Base-by-base conservation (phyloP, 2,888 invertebrate species). In the Pristionchus arcanus region DNA sequence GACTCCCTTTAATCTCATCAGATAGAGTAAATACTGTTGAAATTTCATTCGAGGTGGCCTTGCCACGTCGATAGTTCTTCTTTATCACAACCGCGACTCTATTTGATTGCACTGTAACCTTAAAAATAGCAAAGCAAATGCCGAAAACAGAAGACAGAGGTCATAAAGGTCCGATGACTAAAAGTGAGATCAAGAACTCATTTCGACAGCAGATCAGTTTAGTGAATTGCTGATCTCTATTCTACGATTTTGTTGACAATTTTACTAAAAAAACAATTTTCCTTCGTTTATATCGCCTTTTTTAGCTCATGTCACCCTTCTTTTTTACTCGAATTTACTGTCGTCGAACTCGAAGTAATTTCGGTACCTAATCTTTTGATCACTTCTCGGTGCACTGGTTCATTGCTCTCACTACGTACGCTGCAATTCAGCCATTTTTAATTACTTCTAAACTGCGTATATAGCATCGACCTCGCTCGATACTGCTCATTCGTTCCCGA, bases 361-460 rank as follows among this genome's bases (percentile, higher is more conserved):
- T 59, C 25, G 59, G 7, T 59, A 7, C 25, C 25, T 25, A 59
- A 59, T 59, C 59, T 59, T 25, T 68, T 25, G 28, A 9, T 31
- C 28, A 28, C 7, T 68, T n/a, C 3, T 34, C 34, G 16, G 13
- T 34, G 31, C 71, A 66, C 1, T 66, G 66, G n/a, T 66, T 71
- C 71, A 7, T 7, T 34, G 71, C 71, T 34, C 71, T 34, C 71
- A 1, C 28, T 66, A 11, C 66, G 66, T 34, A 34, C 71, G 34
- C 71, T 19, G n/a, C 71, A 71, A 3, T 71, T n/a, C n/a, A 34
- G 5, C 34, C 13, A 31, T 71, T 34, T 71, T 71, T 71, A 25
- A 71, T 34, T 71, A 34, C 66, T n/a, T 71, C 71, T 31, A 34
- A 71, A 71, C 71, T 71, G 71, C 71, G 71, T 71, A 71, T 71